Percentiles rank a stretch among this genome's conserved stretches.
Evolutionary conservation across 2,113 vertebrate species (phyloP).

Genomic region (Amphilophus citrinellus): DNA sequence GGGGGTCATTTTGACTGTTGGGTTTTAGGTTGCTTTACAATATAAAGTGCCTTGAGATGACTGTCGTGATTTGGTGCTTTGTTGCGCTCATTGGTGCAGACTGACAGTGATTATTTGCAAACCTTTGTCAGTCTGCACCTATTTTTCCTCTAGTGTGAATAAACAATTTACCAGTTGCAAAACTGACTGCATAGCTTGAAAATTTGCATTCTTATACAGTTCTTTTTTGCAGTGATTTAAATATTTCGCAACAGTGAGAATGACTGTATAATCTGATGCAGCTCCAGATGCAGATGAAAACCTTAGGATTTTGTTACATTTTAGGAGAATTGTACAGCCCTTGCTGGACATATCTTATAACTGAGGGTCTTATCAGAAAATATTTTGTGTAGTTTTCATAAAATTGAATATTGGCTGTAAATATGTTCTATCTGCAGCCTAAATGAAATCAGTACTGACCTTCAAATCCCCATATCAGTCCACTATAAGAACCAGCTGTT

Average conservation of each 20-base stretch:
- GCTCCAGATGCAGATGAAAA: not conserved
- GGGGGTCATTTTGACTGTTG: no score
- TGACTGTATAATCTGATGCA: not conserved
- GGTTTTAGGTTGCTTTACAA: no score
- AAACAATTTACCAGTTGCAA: not conserved
- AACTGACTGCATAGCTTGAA: not conserved
- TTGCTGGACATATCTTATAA: not conserved
- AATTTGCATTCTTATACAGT: not conserved
- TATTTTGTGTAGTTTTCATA: not conserved
- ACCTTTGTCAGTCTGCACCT: no score
- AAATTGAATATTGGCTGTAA: not conserved
- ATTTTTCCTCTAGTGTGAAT: not conserved
- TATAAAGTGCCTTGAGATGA: no score
- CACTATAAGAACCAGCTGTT: constrained; percentile 1
- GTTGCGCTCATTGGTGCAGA: no score
- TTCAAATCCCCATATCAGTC: not conserved
- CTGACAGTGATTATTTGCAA: not conserved
- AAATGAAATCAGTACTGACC: constrained; percentile 19
- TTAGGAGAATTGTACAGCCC: not conserved
- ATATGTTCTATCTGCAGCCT: not conserved
- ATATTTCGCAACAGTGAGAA: not conserved
- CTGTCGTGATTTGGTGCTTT: no score
- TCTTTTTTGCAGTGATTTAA: not conserved
- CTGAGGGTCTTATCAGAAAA: not conserved
- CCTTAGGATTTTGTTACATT: not conserved